A percentile compares a stretch with the other conserved stretches of the same genome.
Conservation (phyloP, 2,797 vertebrate species). For the Gymnothorax reevesii region DNA sequence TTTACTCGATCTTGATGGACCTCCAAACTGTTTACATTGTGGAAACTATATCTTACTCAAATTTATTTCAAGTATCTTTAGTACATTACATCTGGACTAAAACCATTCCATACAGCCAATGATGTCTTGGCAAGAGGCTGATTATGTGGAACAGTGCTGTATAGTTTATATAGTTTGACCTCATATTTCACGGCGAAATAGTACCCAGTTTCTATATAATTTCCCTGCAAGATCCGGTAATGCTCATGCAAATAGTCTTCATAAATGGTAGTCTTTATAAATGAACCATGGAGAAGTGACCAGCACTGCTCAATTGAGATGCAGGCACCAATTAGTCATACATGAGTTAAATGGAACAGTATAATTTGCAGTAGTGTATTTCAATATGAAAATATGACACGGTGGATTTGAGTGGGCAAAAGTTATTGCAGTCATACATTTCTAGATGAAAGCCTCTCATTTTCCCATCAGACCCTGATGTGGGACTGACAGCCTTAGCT, state of each 20-base stretch:
- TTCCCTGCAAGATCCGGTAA: background rate
- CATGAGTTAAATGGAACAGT: conserved; percentile 11
- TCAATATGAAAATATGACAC: conserved; percentile 14
- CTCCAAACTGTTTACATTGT: too few species aligned
- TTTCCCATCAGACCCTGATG: conserved; percentile 27
- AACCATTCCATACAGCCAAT: background rate
- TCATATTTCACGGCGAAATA: conserved; percentile 3
- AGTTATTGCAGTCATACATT: conserved; percentile 25
- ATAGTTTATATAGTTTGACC: background rate
- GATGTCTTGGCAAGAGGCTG: background rate
- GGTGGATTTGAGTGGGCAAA: conserved; percentile 23
- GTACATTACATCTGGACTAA: background rate
- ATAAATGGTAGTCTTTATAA: background rate
- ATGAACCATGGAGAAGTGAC: background rate
- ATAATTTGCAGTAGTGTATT: conserved; percentile 8
- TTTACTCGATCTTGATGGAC: background rate
- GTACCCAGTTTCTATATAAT: background rate
- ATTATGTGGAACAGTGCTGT: background rate
- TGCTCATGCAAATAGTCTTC: background rate
- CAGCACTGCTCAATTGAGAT: background rate
- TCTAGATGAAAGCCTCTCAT: conserved; percentile 35
- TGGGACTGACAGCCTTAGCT: conserved; percentile 42
- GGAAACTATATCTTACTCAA: background rate
- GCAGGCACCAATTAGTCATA: background rate
- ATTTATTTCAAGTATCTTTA: background rate